Evolutionary conservation across 2,797 vertebrate species (phyloP), one percentile per base, ranked within the genome.

Genomic region (Sylvilagus floridanus): DNA sequence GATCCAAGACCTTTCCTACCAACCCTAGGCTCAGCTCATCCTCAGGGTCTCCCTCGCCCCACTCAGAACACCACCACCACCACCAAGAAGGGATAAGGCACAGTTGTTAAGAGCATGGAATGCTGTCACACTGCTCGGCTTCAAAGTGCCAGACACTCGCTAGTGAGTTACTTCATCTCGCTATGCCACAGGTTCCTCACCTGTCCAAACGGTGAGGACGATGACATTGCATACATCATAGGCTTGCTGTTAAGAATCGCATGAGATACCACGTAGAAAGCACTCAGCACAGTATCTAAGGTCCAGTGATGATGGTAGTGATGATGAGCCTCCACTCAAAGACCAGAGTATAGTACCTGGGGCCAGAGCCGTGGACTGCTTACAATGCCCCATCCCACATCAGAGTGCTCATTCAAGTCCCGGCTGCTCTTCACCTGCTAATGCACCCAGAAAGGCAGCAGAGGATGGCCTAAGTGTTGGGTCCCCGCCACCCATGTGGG

Each of bases 161-260:
- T 65, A 14, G 37, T 79, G n/a, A 50, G 57, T 37, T 57, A 68
- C 76, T 79, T 35, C 32, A 7, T 28, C 47, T 69, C 32, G 68
- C 75, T 47, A 7, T 4, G 5, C 54, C 52, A 47, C 76, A 47
- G 35, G 13, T 13, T 87, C 57, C 47, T 87, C 24, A 4, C 17
- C 62, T 92, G 32, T 30, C 42, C 30, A 90, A 76, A 79, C 9
- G n/a, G 50, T 22, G 54, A 35, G 47, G 52, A 63, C 6, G 21
- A 57, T 2, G 52, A 12, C 12, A 9, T 17, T 0, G 17, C 1
- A 0, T 0, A 11, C 7, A 0, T 24, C 79, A 2, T 21, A 5
- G n/a, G 37, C 13, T 30, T 69, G 47, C 35, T 24, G 37, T 28
- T 28, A 62, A 78, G 62, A 62, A 4, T 5, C 11, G 4, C 7